phyloP scores from a whole-genome alignment of 2,113 vertebrate species.

The Ageneiosus marmoratus region DNA sequence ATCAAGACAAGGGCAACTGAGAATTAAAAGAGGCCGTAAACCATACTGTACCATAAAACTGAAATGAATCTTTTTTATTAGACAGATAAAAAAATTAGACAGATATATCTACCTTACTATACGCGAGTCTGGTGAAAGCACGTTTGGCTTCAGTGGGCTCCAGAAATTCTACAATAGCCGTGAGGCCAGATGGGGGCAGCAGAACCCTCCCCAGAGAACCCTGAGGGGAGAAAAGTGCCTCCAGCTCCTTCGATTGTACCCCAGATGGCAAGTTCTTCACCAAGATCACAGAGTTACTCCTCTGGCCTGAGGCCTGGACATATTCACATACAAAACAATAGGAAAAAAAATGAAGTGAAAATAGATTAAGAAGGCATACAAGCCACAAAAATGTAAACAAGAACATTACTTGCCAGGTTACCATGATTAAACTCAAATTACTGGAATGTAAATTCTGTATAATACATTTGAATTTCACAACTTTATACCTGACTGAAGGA shows the following conservation, averaged over 20 bases:
- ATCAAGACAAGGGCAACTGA: neutral
- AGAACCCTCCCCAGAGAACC: conserved; percentile 88
- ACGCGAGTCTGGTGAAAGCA: conserved; percentile 88
- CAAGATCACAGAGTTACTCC: conserved; percentile 87
- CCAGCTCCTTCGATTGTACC: conserved; percentile 72
- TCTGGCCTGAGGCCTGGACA: conserved; percentile 77
- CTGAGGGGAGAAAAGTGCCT: conserved; percentile 76
- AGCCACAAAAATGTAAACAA: neutral
- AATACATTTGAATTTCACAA: neutral
- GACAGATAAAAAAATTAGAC: too few relatives aligned
- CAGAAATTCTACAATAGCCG: conserved; percentile 89
- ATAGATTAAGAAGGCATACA: neutral
- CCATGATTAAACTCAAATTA: neutral
- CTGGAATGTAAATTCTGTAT: neutral
- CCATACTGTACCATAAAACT: neutral
- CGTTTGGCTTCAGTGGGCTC: conserved; percentile 88
- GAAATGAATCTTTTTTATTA: neutral
- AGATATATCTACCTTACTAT: conserved; percentile 81
- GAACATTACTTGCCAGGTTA: too few relatives aligned
- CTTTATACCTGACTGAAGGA: conserved; percentile 90
- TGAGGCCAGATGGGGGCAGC: conserved; percentile 87
- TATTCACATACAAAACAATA: neutral
- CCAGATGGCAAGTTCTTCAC: conserved; percentile 90
- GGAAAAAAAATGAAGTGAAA: conserved; percentile 6
- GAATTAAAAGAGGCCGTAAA: neutral